Conservation (phyloP, 2,888 invertebrate species). For the Sclerodermus sp. region DNA sequence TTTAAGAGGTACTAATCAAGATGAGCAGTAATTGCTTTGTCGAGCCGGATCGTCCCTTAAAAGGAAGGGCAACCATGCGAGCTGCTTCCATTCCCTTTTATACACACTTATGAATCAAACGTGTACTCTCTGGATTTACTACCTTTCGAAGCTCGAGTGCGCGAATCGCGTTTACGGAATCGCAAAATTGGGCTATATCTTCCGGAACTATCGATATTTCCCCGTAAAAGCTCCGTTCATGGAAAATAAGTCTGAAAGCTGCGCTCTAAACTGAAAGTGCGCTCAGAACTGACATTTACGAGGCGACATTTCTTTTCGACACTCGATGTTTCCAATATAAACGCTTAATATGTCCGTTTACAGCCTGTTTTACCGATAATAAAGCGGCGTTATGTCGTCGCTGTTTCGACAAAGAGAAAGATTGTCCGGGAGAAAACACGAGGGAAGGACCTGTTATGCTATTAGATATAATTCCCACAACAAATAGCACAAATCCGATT, state of each 20-base stretch:
- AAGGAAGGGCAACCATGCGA: no score
- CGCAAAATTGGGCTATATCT: conserved; percentile 2
- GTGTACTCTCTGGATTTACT: no score
- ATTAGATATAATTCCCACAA: no score
- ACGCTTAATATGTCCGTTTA: conserved; percentile 23
- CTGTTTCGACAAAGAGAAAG: neutral
- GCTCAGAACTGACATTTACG: conserved; percentile 23
- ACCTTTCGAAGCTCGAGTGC: no score
- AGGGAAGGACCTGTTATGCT: no score
- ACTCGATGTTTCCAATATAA: conserved; percentile 21
- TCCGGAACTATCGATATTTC: conserved; percentile 6
- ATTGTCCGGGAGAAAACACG: neutral
- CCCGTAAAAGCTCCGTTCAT: conserved; percentile 15
- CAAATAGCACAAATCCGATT: no score
- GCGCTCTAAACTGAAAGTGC: conserved; percentile 18
- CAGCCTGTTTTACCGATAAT: conserved; percentile 20
- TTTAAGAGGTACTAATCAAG: no score
- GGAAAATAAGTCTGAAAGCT: conserved; percentile 15
- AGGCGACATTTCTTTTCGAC: conserved; percentile 18
- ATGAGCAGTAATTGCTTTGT: no score
- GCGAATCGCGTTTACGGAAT: no score
- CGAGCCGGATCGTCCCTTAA: no score
- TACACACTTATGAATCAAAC: no score
- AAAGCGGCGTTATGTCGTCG: conserved; percentile 9
- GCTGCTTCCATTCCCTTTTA: no score